A percentile compares a stretch with the other conserved stretches of the same genome.
These are phyloP conservation scores for Dipodomys merriami DNA, from an alignment of 2,113 vertebrate genomes.

Conservation along the genomic window DNA sequence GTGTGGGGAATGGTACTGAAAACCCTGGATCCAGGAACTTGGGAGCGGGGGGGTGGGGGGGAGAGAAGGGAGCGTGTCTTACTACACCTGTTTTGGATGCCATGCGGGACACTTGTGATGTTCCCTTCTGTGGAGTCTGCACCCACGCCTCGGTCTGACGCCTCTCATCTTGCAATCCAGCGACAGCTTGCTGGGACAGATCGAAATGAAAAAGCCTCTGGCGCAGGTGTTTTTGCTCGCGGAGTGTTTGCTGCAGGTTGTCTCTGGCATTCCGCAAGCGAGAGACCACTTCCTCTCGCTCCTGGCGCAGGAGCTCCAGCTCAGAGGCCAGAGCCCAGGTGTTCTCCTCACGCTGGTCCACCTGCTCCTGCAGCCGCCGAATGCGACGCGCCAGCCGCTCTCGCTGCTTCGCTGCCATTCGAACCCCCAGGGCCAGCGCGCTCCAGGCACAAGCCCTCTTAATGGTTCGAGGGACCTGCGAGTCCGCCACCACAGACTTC, in stretches of 20 bases:
- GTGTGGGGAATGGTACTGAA: neutral
- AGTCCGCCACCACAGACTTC: neutral
- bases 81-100: neutral
- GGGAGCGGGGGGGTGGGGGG: no score
- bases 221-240: fast-evolving
- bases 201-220: neutral
- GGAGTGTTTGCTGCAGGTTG: neutral
- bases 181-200: neutral
- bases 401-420: neutral
- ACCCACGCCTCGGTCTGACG: fast-evolving
- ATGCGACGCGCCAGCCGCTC: neutral
- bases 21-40: neutral
- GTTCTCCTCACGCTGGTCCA: neutral
- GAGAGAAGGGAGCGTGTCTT: no score
- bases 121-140: neutral
- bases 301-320: neutral
- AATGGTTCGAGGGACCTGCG: fast-evolving
- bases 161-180: neutral
- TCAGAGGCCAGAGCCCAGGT: neutral
- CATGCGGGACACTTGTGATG: neutral
- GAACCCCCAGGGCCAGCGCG: neutral
- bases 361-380: neutral
- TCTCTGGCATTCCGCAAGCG: neutral
- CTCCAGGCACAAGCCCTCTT: constrained; percentile 59
- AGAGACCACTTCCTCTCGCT: neutral